Evolutionary conservation across 2,888 invertebrate genomes (phyloP).

Genomic region (Eupeodes latifasciatus): DNA sequence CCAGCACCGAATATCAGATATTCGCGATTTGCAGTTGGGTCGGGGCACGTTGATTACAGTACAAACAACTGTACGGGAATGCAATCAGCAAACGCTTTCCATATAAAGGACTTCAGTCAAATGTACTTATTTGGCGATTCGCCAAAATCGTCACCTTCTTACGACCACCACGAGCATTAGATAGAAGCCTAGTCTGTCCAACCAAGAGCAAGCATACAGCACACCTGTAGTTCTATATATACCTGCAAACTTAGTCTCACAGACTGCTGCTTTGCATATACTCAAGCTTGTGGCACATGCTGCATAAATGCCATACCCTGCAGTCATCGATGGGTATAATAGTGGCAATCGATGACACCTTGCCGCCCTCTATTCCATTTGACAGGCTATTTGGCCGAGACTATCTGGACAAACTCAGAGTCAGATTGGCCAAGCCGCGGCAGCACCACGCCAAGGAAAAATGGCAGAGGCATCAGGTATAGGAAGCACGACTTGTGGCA

Average conservation of each 20-base stretch:
- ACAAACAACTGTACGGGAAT: constrained; percentile 27
- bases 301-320: constrained; percentile 52
- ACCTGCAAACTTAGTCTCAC: background rate
- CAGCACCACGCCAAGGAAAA: constrained; percentile 14
- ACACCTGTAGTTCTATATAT: constrained; percentile 61
- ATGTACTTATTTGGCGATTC: constrained; percentile 68
- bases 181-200: constrained; percentile 4
- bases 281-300: background rate
- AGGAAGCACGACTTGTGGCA: constrained; percentile 33
- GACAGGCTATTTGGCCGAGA: constrained; percentile 71
- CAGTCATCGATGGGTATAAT: constrained; percentile 72
- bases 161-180: constrained; percentile 8
- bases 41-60: background rate
- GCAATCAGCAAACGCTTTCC: constrained; percentile 69
- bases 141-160: constrained; percentile 73
- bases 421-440: constrained; percentile 14
- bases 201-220: constrained; percentile 4
- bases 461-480: constrained; percentile 27
- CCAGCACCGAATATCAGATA: background rate
- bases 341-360: constrained; percentile 76
- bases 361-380: constrained; percentile 75
- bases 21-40: too few relatives aligned
- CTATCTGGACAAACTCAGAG: constrained; percentile 54
- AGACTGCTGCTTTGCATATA: background rate
- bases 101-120: constrained; percentile 70